These are phyloP conservation scores for Muscicapa comitata DNA, from an alignment of 2,797 vertebrate species.

Conservation along the genomic window DNA sequence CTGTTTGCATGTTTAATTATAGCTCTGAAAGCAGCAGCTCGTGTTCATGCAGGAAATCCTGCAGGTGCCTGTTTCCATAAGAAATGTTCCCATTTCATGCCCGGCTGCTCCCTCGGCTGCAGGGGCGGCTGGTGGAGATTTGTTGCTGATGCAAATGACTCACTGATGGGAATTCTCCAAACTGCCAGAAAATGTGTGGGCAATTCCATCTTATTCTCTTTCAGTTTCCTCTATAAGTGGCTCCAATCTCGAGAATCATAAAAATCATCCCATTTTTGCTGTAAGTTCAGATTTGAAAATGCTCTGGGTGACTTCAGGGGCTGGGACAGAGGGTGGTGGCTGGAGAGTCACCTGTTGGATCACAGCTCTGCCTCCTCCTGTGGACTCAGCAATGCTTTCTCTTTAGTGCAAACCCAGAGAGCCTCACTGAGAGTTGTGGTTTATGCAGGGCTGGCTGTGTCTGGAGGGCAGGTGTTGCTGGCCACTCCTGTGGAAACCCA, in stretches of 20 bases:
- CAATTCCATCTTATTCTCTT: background rate
- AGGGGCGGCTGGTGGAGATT: background rate
- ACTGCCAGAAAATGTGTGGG: background rate
- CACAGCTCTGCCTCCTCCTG: background rate
- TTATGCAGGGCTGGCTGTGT: background rate
- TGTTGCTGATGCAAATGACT: constrained; percentile 41
- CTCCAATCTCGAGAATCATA: background rate
- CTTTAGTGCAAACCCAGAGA: background rate
- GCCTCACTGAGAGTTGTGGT: background rate
- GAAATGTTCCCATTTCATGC: constrained; percentile 43
- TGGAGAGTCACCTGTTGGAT: background rate
- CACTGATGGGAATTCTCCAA: constrained; percentile 42
- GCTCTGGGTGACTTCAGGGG: background rate
- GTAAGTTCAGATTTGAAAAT: background rate
- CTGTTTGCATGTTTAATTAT: constrained; percentile 37
- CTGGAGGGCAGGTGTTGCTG: background rate
- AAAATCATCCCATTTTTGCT: rapidly evolving
- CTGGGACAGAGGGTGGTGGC: background rate
- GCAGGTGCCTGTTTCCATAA: constrained; percentile 31
- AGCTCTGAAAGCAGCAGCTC: background rate
- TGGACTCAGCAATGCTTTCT: background rate
- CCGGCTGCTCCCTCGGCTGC: background rate
- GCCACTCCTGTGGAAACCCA: background rate
- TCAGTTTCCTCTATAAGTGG: background rate
- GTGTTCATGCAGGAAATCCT: background rate